phyloP scores from a whole-genome alignment of 2,888 invertebrate species.

The Drosophila ezoana region DNA sequence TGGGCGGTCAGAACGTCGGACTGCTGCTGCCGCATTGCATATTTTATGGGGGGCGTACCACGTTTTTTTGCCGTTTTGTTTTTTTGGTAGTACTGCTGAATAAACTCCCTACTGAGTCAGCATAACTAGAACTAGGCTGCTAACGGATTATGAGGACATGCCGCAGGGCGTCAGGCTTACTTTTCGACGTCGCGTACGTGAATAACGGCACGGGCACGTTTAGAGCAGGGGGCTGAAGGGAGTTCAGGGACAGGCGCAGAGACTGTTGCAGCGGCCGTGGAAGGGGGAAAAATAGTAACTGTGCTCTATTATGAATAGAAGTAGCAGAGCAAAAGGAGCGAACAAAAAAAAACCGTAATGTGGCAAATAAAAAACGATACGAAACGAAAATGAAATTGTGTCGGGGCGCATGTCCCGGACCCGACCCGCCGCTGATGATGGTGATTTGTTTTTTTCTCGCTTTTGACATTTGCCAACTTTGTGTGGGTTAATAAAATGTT shows the following conservation, averaged over 20 bases:
- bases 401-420: constrained; percentile 27
- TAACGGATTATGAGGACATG: constrained; percentile 79
- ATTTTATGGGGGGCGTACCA: constrained; percentile 34
- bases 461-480: constrained; percentile 59
- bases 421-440: constrained; percentile 50
- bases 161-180: constrained; percentile 76
- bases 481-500: constrained; percentile 76
- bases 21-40: constrained; percentile 54
- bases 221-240: not conserved
- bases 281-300: constrained; percentile 57
- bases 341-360: constrained; percentile 32
- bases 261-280: too few species aligned
- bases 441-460: constrained; percentile 52
- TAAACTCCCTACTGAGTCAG: constrained; percentile 67
- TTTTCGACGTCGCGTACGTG: constrained; percentile 74
- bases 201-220: constrained; percentile 67
- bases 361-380: constrained; percentile 52
- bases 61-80: constrained; percentile 11
- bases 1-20: constrained; percentile 15
- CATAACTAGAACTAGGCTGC: constrained; percentile 74
- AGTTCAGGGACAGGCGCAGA: not conserved
- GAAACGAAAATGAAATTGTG: constrained; percentile 73
- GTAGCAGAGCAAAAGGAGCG: constrained; percentile 36
- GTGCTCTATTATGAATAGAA: constrained; percentile 69
- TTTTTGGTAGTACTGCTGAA: constrained; percentile 33